Conservation (phyloP, 2,113 vertebrate species). For the Notiomystis cincta region DNA sequence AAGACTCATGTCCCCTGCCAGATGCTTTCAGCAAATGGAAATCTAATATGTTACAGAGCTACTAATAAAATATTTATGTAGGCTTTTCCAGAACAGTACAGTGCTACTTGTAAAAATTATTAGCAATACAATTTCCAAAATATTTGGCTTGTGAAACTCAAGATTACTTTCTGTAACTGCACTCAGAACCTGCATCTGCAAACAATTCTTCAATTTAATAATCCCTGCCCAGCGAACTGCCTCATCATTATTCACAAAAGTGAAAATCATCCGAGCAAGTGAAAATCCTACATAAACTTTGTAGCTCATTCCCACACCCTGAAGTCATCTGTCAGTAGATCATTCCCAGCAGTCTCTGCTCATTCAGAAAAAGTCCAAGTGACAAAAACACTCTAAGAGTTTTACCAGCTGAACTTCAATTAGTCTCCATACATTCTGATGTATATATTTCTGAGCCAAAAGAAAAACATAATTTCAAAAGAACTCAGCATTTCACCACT, state of each 20-base stretch:
- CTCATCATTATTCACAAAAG: neutral
- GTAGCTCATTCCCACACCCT: neutral
- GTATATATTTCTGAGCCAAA: neutral
- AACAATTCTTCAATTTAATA: neutral
- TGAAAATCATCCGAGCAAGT: neutral
- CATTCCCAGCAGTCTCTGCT: neutral
- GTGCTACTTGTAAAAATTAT: conserved; percentile 49
- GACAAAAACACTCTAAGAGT: neutral
- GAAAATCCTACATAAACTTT: neutral
- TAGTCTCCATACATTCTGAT: neutral
- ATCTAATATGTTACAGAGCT: conserved; percentile 57
- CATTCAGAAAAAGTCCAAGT: neutral
- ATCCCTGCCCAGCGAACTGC: neutral
- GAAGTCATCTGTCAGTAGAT: neutral
- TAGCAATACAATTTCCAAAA: neutral
- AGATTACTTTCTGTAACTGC: neutral
- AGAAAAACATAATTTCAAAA: neutral
- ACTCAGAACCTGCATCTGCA: neutral
- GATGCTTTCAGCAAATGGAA: conserved; percentile 62
- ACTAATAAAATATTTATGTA: conserved; percentile 74
- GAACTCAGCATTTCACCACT: neutral
- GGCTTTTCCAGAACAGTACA: conserved; percentile 29
- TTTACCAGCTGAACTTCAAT: neutral
- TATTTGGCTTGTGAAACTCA: neutral
- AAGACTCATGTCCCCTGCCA: conserved; percentile 38